Base-by-base conservation (phyloP, 2,888 invertebrate species). In the Meghimatium bilineatum region DNA sequence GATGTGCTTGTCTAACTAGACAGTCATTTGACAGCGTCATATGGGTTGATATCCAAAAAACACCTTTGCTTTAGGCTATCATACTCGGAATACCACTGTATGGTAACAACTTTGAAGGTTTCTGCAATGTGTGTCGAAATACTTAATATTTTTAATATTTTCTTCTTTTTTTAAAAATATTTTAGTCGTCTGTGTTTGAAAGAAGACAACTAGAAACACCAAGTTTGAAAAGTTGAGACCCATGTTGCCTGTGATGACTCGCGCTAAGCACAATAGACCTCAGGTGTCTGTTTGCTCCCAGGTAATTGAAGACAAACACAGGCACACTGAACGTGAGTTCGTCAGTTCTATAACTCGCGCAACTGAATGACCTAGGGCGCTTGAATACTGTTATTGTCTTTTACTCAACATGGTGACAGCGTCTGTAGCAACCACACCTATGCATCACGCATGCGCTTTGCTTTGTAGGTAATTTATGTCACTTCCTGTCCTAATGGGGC, bases 401-500 rank as follows among this genome's bases (percentile, higher is more conserved):
- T 1, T 23, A 17, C 32, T 32, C 67, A 82, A 82, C 66, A 75
- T 52, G 66, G 49, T 49, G 67, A 1, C 32, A 26, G 82, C 82
- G 76, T 82, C 82, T 32, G 32, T 82, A 75, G 82, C 82, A 82
- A 82, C 82, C 82, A 38, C 20, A 44, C 44, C 17, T 81, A n/a
- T 63, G 72, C 80, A n/a, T 67, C 67, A 71, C 72, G 74, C 74
- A 67, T 66, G 72, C 82, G 84, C 79, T 66, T 52, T 52, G 78
- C 76, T 60, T 69, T 49, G 74, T 80, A 67, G 75, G 84, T 78
- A 84, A 84, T 82, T 84, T 78, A 23, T 67, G 75, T 14, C 76
- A 74, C 80, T 86, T 86, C 86, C 84, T 82, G 82, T 82, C 56
- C 71, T 71, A 80, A 80, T 80, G 71, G 71, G 6, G 14, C 56